These are phyloP conservation scores for Argyresthia albistria DNA, from an alignment of 2,888 invertebrate genomes.

Conservation along the genomic window DNA sequence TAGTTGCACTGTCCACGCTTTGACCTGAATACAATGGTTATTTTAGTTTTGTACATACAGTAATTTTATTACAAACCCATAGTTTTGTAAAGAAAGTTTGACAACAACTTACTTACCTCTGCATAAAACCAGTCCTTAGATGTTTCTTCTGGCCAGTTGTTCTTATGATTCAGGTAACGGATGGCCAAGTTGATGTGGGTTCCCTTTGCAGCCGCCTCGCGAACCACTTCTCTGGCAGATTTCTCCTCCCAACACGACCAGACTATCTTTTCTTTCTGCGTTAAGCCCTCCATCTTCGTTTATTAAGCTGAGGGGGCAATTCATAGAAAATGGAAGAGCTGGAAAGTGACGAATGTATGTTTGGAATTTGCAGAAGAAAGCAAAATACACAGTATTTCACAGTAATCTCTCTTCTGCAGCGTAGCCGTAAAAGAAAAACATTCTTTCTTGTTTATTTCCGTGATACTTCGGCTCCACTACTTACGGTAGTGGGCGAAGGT, in stretches of 20 bases:
- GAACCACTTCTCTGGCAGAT: conserved; percentile 74
- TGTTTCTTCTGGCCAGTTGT: conserved; percentile 61
- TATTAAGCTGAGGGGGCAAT: neutral
- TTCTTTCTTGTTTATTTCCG: too few relatives aligned
- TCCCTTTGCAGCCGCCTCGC: conserved; percentile 79
- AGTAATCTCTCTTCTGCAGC: too few relatives aligned
- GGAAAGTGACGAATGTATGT: neutral
- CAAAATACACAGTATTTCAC: too few relatives aligned
- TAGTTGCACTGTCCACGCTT: conserved; percentile 75
- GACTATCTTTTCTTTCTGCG: conserved; percentile 70
- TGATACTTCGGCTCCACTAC: too few relatives aligned
- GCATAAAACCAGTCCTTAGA: conserved; percentile 70
- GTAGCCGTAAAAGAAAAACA: too few relatives aligned
- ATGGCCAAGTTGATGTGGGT: conserved; percentile 73
- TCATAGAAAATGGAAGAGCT: neutral
- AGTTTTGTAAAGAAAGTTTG: neutral
- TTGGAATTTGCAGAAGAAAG: too few relatives aligned
- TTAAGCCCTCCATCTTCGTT: conserved; percentile 66
- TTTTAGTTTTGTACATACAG: too few relatives aligned
- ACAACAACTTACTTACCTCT: conserved; percentile 51
- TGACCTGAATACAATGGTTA: conserved; percentile 55
- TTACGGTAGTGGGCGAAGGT: too few relatives aligned
- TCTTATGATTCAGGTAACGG: conserved; percentile 70
- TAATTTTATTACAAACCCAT: neutral
- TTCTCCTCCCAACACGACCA: conserved; percentile 78